These are phyloP conservation scores for Linyphia triangularis DNA, from an alignment of 2,888 invertebrate species.

Conservation along the genomic window DNA sequence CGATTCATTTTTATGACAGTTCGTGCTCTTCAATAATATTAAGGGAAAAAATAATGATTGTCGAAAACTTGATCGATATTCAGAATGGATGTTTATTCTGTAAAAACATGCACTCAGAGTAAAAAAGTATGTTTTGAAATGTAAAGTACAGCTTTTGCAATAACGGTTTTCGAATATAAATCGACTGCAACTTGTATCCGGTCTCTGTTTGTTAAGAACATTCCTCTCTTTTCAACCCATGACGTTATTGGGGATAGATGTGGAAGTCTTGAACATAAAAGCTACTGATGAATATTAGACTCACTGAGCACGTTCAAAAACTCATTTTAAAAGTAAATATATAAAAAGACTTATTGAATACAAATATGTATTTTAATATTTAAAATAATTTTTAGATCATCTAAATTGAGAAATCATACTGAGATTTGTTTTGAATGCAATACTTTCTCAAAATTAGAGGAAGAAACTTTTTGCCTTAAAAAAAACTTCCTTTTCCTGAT, in stretches of 20 bases:
- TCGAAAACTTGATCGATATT: background rate
- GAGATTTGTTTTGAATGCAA: too few species aligned
- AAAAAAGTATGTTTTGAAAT: background rate
- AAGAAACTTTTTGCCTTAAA: too few species aligned
- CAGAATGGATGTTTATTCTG: background rate
- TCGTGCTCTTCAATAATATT: too few species aligned
- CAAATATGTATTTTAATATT: too few species aligned
- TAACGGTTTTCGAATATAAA: background rate
- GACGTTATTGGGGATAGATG: background rate
- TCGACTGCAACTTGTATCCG: background rate
- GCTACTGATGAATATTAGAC: background rate
- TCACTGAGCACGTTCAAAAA: too few species aligned
- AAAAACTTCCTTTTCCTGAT: too few species aligned
- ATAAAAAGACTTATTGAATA: too few species aligned
- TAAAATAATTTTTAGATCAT: too few species aligned
- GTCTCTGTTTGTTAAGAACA: background rate
- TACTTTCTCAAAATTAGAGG: too few species aligned
- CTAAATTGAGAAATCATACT: too few species aligned
- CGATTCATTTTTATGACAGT: too few species aligned
- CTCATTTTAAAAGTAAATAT: too few species aligned
- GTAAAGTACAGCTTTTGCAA: background rate
- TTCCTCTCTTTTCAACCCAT: background rate
- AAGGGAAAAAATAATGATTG: background rate
- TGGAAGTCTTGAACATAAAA: background rate
- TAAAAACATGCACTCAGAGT: background rate